These are phyloP conservation scores for Byasa hedistus DNA, from an alignment of 2,888 invertebrate species.

Conservation along the genomic window DNA sequence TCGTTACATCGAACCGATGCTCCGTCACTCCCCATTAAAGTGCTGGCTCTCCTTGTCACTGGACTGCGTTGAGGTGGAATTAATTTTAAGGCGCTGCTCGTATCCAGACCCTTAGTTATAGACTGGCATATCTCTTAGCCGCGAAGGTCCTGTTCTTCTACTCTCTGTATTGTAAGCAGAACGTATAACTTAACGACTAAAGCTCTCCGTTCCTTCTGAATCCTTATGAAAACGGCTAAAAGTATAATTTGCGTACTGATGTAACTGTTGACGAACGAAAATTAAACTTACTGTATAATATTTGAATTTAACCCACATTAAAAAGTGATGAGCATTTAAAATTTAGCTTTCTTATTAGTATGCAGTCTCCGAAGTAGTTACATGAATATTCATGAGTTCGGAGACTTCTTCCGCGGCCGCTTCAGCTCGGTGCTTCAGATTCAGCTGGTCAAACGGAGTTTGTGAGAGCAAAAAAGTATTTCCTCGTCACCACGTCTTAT, in stretches of 20 bases:
- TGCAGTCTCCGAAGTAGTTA: conserved; percentile 16
- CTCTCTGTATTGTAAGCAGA: too few relatives aligned
- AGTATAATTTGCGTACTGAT: too few relatives aligned
- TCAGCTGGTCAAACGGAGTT: neutral
- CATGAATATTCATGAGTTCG: conserved; percentile 21
- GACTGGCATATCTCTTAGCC: too few relatives aligned
- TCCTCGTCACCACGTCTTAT: too few relatives aligned
- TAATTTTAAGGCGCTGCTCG: too few relatives aligned
- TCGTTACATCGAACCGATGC: conserved; percentile 4
- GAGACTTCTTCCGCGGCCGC: conserved; percentile 11
- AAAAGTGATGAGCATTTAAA: conserved; percentile 19
- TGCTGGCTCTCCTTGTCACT: neutral
- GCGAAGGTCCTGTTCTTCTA: too few relatives aligned
- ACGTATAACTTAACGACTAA: too few relatives aligned
- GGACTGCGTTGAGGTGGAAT: neutral
- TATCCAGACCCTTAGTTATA: too few relatives aligned
- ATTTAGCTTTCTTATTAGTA: conserved; percentile 12
- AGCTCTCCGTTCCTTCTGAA: too few relatives aligned
- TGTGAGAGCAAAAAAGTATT: neutral
- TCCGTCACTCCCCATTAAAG: conserved; percentile 14
- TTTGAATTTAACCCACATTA: conserved; percentile 5
- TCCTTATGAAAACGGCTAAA: too few relatives aligned
- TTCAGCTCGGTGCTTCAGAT: conserved; percentile 6
- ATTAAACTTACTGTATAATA: neutral
- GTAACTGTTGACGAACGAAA: too few relatives aligned